Percentiles rank a stretch among this genome's conserved stretches.
Conservation (phyloP, 2,113 vertebrate genomes). For the Burhinus oedicnemus region DNA sequence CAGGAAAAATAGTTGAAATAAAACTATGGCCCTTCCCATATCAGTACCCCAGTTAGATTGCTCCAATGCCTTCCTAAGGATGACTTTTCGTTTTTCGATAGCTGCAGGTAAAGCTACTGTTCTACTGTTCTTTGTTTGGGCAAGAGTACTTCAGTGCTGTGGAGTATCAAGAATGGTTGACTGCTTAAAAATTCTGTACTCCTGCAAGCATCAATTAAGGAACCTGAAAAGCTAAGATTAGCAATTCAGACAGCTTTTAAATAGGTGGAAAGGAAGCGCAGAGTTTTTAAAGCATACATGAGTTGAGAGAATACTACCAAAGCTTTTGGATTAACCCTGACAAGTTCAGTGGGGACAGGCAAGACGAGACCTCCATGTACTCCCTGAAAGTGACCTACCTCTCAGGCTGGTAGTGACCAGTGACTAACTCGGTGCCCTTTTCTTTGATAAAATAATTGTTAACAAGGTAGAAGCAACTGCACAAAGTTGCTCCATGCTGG, state of each 20-base stretch:
- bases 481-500: neutral
- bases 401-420: neutral
- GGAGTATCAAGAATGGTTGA: neutral
- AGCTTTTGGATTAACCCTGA: neutral
- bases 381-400: neutral
- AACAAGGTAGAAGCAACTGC: neutral
- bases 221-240: neutral
- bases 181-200: neutral
- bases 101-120: neutral
- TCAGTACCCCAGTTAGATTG: neutral
- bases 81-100: neutral
- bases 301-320: neutral
- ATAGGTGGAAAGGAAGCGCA: fast-evolving
- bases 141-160: neutral
- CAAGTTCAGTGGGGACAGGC: neutral
- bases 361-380: neutral
- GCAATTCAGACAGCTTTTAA: neutral
- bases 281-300: neutral
- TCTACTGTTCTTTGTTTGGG: neutral
- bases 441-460: neutral
- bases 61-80: neutral
- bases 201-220: neutral
- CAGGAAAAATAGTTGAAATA: neutral
- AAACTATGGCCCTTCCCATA: neutral
- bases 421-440: fast-evolving